Conservation (phyloP, 2,888 invertebrate genomes). For the Artemia sinica region DNA sequence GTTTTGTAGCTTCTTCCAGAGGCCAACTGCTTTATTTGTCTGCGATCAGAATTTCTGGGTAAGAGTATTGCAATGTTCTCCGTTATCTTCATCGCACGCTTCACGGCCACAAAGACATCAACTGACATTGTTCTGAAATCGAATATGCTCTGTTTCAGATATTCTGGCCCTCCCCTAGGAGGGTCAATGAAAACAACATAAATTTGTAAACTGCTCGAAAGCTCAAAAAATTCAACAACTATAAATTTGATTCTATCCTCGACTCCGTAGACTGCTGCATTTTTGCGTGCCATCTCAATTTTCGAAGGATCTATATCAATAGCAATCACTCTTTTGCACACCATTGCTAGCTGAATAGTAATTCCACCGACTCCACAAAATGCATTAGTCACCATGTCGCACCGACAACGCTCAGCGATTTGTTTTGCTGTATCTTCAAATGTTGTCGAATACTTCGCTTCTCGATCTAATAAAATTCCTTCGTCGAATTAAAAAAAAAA, state of each 20-base stretch:
- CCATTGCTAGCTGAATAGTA: slow-evolving; percentile 61
- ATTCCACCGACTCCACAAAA: slow-evolving; percentile 98
- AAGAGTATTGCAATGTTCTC: slow-evolving; percentile 65
- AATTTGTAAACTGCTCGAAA: slow-evolving; percentile 46
- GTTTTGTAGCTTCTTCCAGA: no score
- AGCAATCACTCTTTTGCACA: no score
- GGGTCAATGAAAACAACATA: slow-evolving; percentile 89
- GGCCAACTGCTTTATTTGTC: slow-evolving; percentile 42
- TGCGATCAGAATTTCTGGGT: slow-evolving; percentile 65
- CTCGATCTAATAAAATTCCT: no score
- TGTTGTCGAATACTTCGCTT: slow-evolving; percentile 76
- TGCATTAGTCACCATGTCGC: slow-evolving; percentile 69
- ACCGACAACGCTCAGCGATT: slow-evolving; percentile 60
- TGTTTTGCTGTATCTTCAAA: slow-evolving; percentile 40
- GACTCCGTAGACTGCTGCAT: no score
- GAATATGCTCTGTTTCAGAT: slow-evolving; percentile 40
- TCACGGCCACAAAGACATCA: slow-evolving; percentile 52
- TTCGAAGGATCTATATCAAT: no score
- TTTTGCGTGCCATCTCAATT: no score
- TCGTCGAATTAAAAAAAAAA: no score
- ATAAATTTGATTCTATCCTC: slow-evolving; percentile 58
- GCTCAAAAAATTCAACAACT: slow-evolving; percentile 64
- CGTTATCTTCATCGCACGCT: slow-evolving; percentile 47
- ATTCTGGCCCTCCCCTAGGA: slow-evolving; percentile 47
- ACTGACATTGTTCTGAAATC: slow-evolving; percentile 53